phyloP scores from a whole-genome alignment of 2,797 vertebrate species.

The Amblyopsis hoosieri region DNA sequence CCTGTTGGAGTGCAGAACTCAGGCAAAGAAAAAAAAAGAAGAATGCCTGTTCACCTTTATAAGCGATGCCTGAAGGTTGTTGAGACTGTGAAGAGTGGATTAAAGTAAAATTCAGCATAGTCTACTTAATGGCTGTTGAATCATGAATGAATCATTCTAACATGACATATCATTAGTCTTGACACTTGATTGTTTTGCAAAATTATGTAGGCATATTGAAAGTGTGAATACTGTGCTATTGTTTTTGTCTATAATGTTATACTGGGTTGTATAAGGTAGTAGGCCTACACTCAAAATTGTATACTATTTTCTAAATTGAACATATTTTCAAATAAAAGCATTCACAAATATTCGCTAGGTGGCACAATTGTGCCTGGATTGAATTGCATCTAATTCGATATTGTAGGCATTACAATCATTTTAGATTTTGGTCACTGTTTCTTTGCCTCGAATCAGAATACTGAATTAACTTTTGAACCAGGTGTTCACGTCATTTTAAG shows the following conservation, averaged over 20 bases:
- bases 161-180: too few relatives aligned
- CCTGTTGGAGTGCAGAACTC: conserved; percentile 39
- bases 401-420: too few relatives aligned
- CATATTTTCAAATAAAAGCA: conserved; percentile 8
- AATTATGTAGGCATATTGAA: too few relatives aligned
- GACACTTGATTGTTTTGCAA: too few relatives aligned
- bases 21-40: conserved; percentile 55
- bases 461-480: too few relatives aligned
- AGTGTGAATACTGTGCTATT: too few relatives aligned
- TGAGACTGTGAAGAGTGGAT: conserved; percentile 40
- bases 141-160: conserved; percentile 20
- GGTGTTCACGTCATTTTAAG: too few relatives aligned
- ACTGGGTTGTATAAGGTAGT: not conserved
- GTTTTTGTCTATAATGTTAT: too few relatives aligned
- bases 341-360: conserved; percentile 5
- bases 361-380: conserved; percentile 3
- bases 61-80: conserved; percentile 65
- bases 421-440: too few relatives aligned
- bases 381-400: not conserved
- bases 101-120: conserved; percentile 29
- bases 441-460: too few relatives aligned
- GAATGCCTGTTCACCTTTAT: conserved; percentile 61
- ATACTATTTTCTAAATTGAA: conserved; percentile 19
- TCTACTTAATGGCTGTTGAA: conserved; percentile 33
- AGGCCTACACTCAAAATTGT: conserved; percentile 1